Conservation (phyloP, 2,113 vertebrate species). For the Collichthys lucidus region DNA sequence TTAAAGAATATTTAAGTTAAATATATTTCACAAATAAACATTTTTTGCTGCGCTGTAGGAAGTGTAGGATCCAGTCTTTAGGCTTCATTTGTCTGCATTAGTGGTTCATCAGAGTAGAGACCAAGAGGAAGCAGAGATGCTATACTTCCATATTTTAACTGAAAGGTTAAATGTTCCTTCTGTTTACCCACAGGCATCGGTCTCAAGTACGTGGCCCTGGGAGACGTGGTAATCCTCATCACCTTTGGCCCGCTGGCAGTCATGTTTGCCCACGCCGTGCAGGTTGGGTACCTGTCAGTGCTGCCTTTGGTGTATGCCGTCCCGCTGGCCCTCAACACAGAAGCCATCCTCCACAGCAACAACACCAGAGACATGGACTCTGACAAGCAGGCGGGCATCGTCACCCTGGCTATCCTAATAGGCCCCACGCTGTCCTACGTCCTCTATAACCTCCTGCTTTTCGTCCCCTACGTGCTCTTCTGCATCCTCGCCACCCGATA, state of each 20-base stretch:
- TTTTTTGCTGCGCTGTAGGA: background rate
- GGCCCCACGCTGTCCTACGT: conserved; percentile 94
- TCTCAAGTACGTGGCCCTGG: conserved; percentile 96
- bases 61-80: background rate
- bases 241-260: conserved; percentile 97
- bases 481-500: conserved; percentile 93
- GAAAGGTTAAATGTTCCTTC: background rate
- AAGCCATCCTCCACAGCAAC: conserved; percentile 99
- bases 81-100: background rate
- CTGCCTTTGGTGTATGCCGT: conserved; percentile 94
- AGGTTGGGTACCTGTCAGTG: conserved; percentile 94
- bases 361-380: conserved; percentile 98
- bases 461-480: conserved; percentile 94
- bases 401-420: conserved; percentile 96
- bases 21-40: no score
- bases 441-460: conserved; percentile 92
- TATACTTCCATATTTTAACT: background rate
- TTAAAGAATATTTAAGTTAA: no score
- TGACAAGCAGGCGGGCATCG: conserved; percentile 93
- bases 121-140: background rate
- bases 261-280: conserved; percentile 95
- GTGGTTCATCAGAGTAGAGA: background rate
- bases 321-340: conserved; percentile 94
- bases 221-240: conserved; percentile 97
- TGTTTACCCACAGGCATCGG: conserved; percentile 89